Percentiles rank a stretch among this genome's conserved stretches.
phyloP scores from a whole-genome alignment of 2,888 invertebrate genomes.

The Cryptophagus acutangulus region DNA sequence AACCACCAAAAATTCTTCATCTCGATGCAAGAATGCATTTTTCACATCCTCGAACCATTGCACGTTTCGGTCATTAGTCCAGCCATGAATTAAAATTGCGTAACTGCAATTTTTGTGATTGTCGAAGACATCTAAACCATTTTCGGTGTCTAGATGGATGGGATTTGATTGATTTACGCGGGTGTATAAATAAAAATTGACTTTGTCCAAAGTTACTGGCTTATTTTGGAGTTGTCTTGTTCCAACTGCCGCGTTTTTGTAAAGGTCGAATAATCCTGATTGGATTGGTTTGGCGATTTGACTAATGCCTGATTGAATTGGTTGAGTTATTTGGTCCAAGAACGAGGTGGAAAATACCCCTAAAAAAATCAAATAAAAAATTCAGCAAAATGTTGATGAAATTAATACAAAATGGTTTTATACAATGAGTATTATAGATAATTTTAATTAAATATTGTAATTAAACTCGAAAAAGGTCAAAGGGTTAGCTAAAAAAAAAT shows the following conservation, averaged over 20 bases:
- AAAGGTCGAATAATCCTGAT: conserved; percentile 33
- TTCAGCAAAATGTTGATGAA: too few species aligned
- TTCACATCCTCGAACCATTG: conserved; percentile 33
- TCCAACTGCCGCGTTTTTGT: conserved; percentile 30
- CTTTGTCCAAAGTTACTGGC: conserved; percentile 29
- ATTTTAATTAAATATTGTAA: too few species aligned
- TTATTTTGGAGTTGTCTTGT: conserved; percentile 25
- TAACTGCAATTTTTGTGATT: conserved; percentile 21
- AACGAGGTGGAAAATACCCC: too few species aligned
- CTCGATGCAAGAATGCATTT: conserved; percentile 29
- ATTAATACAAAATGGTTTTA: too few species aligned
- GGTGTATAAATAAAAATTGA: conserved; percentile 27
- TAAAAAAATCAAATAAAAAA: too few species aligned
- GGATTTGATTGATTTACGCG: conserved; percentile 19
- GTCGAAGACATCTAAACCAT: conserved; percentile 23
- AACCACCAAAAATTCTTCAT: conserved; percentile 27
- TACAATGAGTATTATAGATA: too few species aligned
- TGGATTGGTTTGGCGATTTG: too few species aligned
- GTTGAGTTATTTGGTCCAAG: too few species aligned
- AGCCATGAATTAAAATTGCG: conserved; percentile 35
- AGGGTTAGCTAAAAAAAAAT: too few species aligned
- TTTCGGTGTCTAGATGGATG: too few species aligned
- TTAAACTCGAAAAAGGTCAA: too few species aligned
- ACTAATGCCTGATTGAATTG: too few species aligned
- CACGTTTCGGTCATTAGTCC: conserved; percentile 28